Evolutionary conservation across 1,140 invertebrate genomes (phyloP), one percentile per base, ranked within the genome.

Genomic region (Sarcophaga peregrina): DNA sequence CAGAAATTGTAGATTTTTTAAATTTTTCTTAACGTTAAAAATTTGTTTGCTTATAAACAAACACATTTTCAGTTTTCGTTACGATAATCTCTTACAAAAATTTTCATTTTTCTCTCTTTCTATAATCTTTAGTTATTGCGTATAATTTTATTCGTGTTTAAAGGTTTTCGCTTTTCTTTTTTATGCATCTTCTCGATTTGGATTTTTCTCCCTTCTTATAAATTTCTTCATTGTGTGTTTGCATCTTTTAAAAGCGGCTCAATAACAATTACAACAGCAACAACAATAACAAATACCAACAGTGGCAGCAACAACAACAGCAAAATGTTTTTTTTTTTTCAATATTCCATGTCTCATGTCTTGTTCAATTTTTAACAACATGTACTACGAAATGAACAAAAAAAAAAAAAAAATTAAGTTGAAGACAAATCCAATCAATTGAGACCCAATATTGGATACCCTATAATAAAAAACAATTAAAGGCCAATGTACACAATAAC

Each of bases 291-390:
- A 68, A 68, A 68, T 68, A 20, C 17, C 58, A 58, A 58, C 13
- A 58, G n/a, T 15, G n/a, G n/a, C 13, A 58, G 13, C 54, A 68
- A 68, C 62, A 68, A 20, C n/a, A 68, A 68, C 62, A 68, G 7
- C 7, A 68, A 68, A n/a, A n/a, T 37, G 25, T 4, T 37, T 37
- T 37, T 37, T 37, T 37, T 37, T 37, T 4, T 37, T 37, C 25
- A 37, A 37, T 37, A 20, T 78, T 78, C 17, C 47, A 52, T 78
- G 75, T 78, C 48, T 17, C 50, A 20, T 78, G 75, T 78, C 75
- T 78, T 78, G 75, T 78, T 78, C 75, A 78, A 78, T 78, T 78
- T 47, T 78, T 50, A 78, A 78, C 75, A 52, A 46, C 75, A 78
- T 78, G 62, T 68, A 20, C 54, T n/a, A 58, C 54, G n/a, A 58